Percentiles rank a stretch among this genome's conserved stretches.
Evolutionary conservation across 2,888 invertebrate species (phyloP).

Genomic region (Mythimna loreyi): DNA sequence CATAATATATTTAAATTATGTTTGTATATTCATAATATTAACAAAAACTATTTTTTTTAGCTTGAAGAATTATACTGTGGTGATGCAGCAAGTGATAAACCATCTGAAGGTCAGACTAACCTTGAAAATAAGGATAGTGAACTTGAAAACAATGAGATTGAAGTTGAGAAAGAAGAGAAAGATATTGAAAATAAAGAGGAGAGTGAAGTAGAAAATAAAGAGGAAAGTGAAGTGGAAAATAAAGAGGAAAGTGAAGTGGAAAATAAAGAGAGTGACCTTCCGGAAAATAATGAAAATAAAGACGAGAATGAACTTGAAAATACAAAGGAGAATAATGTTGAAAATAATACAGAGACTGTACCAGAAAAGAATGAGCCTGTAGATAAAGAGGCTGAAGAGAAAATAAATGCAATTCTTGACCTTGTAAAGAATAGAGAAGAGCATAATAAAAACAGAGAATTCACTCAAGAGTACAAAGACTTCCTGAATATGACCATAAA

Average conservation of each 20-base stretch:
- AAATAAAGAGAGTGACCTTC: too few species aligned
- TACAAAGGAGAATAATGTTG: not conserved
- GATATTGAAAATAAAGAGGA: not conserved
- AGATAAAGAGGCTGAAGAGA: too few species aligned
- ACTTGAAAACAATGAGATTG: too few species aligned
- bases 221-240: not conserved
- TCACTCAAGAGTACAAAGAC: constrained; percentile 17
- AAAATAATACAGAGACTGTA: not conserved
- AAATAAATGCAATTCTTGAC: not conserved
- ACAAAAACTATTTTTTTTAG: constrained; percentile 23
- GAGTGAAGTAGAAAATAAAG: not conserved
- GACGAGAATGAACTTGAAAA: not conserved
- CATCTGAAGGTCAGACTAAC: constrained; percentile 1
- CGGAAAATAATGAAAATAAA: too few species aligned
- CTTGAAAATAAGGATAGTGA: not conserved
- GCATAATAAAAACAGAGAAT: not conserved
- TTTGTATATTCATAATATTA: not conserved
- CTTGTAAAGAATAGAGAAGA: constrained; percentile 3
- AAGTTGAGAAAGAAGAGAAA: too few species aligned
- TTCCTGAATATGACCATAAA: constrained; percentile 39
- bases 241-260: not conserved
- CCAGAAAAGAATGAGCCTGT: constrained; percentile 13
- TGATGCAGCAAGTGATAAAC: not conserved
- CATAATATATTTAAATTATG: not conserved
- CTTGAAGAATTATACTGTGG: constrained; percentile 51